These are phyloP conservation scores for Scomber japonicus DNA, from an alignment of 2,113 vertebrate species.

Conservation along the genomic window DNA sequence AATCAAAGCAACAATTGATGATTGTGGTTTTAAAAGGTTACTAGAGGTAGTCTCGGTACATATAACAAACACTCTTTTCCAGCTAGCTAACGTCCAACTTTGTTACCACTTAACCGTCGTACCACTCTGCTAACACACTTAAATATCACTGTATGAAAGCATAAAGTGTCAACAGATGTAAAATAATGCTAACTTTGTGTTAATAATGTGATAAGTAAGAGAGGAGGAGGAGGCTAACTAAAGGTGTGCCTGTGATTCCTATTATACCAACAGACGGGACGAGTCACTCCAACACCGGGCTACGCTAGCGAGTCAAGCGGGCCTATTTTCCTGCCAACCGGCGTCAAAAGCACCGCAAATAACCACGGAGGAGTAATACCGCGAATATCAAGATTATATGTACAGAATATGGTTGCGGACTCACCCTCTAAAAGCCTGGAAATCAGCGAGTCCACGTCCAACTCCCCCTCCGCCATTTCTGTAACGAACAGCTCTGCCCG, in stretches of 20 bases:
- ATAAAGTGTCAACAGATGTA: not conserved
- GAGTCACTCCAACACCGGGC: conserved; percentile 35
- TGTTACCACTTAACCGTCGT: not conserved
- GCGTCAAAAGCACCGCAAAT: not conserved
- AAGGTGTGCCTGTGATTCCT: conserved; percentile 47
- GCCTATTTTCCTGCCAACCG: not conserved
- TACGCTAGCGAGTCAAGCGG: conserved; percentile 6
- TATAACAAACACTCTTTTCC: not conserved
- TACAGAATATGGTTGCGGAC: conserved; percentile 33
- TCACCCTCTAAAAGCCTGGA: conserved; percentile 96
- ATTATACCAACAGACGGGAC: conserved; percentile 27
- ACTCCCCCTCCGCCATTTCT: conserved; percentile 98
- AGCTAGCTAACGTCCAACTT: conserved; percentile 44
- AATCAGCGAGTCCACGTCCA: conserved; percentile 98
- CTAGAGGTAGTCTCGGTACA: not conserved
- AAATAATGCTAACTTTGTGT: not conserved
- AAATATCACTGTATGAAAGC: not conserved
- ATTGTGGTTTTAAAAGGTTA: not conserved
- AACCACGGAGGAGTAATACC: accelerated
- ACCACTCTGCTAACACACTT: not conserved
- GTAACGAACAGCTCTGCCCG: conserved; percentile 53
- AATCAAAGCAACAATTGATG: not conserved
- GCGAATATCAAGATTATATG: accelerated
- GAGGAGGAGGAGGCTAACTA: not conserved
- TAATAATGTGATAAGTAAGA: not conserved